These are phyloP conservation scores for Pelvicachromis taeniatus DNA, from an alignment of 2,113 vertebrate genomes.

Conservation along the genomic window DNA sequence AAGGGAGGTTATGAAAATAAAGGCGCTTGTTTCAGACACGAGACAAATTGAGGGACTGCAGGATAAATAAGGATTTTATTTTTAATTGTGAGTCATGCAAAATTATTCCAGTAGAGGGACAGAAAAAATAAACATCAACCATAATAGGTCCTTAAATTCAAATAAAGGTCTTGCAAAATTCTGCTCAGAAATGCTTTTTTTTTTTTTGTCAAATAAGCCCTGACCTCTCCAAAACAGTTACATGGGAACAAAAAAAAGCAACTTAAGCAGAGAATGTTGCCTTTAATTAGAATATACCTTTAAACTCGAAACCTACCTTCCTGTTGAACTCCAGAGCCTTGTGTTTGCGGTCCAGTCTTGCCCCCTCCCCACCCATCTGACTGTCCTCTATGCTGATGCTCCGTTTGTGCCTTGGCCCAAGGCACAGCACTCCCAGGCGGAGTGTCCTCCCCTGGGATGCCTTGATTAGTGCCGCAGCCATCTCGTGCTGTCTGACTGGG, in stretches of 20 bases:
- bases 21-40: neutral
- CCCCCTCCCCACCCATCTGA: constrained; percentile 33
- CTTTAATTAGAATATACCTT: neutral
- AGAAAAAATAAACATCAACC: neutral
- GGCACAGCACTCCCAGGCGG: constrained; percentile 80
- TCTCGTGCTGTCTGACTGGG: constrained; percentile 73
- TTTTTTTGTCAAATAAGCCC: neutral
- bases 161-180: neutral
- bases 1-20: neutral
- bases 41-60: neutral
- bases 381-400: constrained; percentile 59
- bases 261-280: neutral
- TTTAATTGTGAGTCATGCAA: neutral
- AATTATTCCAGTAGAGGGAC: neutral
- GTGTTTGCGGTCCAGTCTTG: constrained; percentile 79
- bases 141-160: neutral
- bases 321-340: constrained; percentile 91
- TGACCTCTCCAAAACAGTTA: neutral
- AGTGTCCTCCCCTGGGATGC: constrained; percentile 72
- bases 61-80: neutral
- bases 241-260: neutral
- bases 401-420: constrained; percentile 64
- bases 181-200: neutral
- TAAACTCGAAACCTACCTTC: constrained; percentile 71
- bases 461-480: constrained; percentile 68